Base-by-base conservation (phyloP, 2,797 vertebrate genomes). In the Poecilia picta region DNA sequence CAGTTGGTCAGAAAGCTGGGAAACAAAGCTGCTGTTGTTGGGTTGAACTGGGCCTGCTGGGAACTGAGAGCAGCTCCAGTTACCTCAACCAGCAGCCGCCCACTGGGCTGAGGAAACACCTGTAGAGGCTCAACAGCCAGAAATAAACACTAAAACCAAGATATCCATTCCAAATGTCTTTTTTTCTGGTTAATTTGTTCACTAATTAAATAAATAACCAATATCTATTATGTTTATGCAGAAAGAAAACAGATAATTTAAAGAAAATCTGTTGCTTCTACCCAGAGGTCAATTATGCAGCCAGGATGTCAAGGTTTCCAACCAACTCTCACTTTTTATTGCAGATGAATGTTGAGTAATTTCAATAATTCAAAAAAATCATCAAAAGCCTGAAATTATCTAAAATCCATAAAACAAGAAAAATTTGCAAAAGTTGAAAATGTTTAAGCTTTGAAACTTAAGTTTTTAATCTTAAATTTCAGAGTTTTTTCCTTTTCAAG, bases 1-100 rank as follows among this genome's bases (percentile, higher is more conserved):
- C 8, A 3, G n/a, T n/a, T n/a, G 12, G n/a, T 71, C 68, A 45
- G 43, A 71, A 3, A 45, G 78, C 72, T 23, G 73, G 45, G 64
- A 74, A 51, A 92, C 89, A 89, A 89, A 85, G 90, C 80, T 78
- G 0, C 55, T 81, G 77, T 88, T 91, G 89, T 73, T 90, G 87
- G 91, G 86, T 84, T 89, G 83, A 59, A 82, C 74, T 87, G 79
- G 85, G 41, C 79, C 82, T 64, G 62, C 76, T 84, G 83, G 89
- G 86, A 91, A 53, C 49, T 16, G 4, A 79, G 47, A 41, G 46
- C 77, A 55, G 86, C 64, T 90, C 83, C 6, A 81, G 83, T 91
- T 90, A 83, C 87, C 77, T 70, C 75, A 70, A 74, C 70, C 72
- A 73, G 81, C 77, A 83, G 16, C 73, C 18, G 45, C 57, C 51